These are phyloP conservation scores for Spialia ferax DNA, from an alignment of 2,888 invertebrate genomes.

Conservation along the genomic window DNA sequence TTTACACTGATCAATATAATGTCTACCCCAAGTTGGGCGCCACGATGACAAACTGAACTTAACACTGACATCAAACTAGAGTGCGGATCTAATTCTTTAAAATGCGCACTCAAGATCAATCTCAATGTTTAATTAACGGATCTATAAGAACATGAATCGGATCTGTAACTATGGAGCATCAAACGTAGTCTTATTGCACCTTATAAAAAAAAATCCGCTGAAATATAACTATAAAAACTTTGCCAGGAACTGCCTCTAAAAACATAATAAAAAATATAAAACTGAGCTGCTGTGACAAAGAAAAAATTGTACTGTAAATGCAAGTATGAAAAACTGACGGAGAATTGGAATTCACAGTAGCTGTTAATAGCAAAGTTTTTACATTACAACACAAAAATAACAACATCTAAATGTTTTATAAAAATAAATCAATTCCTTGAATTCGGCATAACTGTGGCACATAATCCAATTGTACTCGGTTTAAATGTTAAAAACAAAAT, in stretches of 20 bases:
- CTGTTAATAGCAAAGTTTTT: conserved; percentile 23
- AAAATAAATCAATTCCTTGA: conserved; percentile 28
- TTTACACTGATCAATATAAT: conserved; percentile 72
- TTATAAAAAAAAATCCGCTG: conserved; percentile 18
- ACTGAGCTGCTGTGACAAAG: conserved; percentile 15
- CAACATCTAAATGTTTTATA: conserved; percentile 8
- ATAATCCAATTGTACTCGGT: conserved; percentile 28
- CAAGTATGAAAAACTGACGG: neutral
- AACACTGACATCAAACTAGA: no score
- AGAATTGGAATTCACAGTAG: neutral
- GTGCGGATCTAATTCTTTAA: no score
- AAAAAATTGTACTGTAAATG: conserved; percentile 22
- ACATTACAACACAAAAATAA: conserved; percentile 24
- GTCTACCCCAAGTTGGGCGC: conserved; percentile 41
- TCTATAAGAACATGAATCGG: conserved; percentile 28
- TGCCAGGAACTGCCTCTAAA: conserved; percentile 18
- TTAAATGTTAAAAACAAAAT: conserved; percentile 4
- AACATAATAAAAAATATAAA: conserved; percentile 10
- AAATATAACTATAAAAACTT: conserved; percentile 34
- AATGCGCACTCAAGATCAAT: no score
- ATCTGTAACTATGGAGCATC: conserved; percentile 34
- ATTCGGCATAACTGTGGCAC: conserved; percentile 11
- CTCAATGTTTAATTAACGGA: no score
- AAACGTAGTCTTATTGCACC: conserved; percentile 32
- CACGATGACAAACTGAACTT: no score